Conservation (phyloP, 2,888 invertebrate genomes). For the Hyppa rectilinea region DNA sequence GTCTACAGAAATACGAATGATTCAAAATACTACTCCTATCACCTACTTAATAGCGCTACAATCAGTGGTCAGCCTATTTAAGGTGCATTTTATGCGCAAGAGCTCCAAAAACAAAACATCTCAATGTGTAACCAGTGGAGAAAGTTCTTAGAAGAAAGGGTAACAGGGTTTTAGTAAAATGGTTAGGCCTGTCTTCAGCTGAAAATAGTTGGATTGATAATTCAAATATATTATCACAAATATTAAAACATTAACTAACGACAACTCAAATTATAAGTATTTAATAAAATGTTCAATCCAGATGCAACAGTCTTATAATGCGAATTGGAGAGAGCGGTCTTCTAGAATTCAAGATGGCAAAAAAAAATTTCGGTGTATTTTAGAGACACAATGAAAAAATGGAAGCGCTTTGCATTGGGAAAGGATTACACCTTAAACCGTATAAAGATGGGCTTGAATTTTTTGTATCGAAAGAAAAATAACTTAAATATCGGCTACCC, state of each 20-base stretch:
- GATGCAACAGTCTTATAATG: neutral
- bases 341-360: neutral
- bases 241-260: too few species aligned
- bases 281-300: neutral
- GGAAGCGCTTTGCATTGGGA: neutral
- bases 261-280: too few species aligned
- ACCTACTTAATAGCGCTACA: conserved; percentile 4
- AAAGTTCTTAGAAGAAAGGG: neutral
- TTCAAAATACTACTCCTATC: conserved; percentile 2
- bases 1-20: neutral
- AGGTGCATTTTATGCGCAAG: neutral
- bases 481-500: too few species aligned
- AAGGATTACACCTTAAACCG: neutral
- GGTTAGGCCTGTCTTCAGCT: neutral
- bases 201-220: conserved; percentile 16
- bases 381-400: neutral
- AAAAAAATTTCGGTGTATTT: neutral
- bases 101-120: conserved; percentile 1
- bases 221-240: conserved; percentile 10
- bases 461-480: too few species aligned
- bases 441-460: neutral
- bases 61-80: neutral
- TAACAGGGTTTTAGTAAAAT: conserved; percentile 1
- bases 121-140: too few species aligned
- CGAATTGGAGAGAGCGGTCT: too few species aligned